Evolutionary conservation across 2,888 invertebrate genomes (phyloP), one percentile per base, ranked within the genome.

Genomic region (Caenorhabditis parvicauda): DNA sequence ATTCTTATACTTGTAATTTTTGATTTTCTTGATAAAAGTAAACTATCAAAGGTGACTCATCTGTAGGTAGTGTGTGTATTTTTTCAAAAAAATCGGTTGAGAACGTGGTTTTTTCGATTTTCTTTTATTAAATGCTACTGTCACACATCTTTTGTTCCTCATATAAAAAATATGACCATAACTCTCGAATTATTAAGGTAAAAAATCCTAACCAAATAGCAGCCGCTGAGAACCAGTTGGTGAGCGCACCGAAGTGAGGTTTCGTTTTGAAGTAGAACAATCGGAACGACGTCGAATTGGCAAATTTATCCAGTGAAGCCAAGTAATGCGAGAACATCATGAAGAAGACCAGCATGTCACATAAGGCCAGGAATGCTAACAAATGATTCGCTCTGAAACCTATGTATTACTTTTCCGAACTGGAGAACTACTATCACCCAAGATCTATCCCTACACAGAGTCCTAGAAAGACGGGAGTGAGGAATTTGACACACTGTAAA

Each of bases 161-260:
- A n/a, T n/a, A n/a, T n/a, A n/a, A n/a, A n/a, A n/a, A n/a, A n/a
- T n/a, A n/a, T 50, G 37, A 38, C 22, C 27, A 17, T 41, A 45
- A 59, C 38, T 22, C 27, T 2, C 17, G 28, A 39, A 39, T 38
- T 49, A 39, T 49, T 49, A 14, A 27, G 6, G 14, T 14, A 41
- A 24, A 27, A 46, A 21, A 43, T 27, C 35, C 55, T 48, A 28
- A 69, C 72, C 73, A 73, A 49, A 73, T 68, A n/a, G 73, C 70
- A 0, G 73, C 69, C 9, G 70, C 70, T n/a, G 68, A 64, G 51
- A 70, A 71, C 73, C 73, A 73, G 51, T 73, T 73, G 32, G 57
- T 62, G 41, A 72, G 44, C 25, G 70, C 70, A 14, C 65, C 70
- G 46, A 70, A 65, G 48, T 65, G 61, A 37, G 60, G 62, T 57